Conservation (phyloP, 2,113 vertebrate genomes). For the Oryzias celebensis region DNA sequence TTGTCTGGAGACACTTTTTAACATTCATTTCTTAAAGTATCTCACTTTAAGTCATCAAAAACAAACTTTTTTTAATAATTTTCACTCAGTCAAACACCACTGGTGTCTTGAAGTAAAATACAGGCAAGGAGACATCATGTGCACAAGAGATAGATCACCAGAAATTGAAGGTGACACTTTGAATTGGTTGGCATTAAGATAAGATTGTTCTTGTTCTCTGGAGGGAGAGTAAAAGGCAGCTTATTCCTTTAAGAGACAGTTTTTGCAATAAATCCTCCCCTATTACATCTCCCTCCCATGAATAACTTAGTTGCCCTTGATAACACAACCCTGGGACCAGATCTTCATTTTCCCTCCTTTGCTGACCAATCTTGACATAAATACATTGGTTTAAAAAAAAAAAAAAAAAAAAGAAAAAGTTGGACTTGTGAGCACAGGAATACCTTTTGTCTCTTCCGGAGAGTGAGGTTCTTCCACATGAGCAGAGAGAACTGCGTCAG, state of each 20-base stretch:
- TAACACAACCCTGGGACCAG: slow-evolving; percentile 41
- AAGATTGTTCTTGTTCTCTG: slow-evolving; percentile 64
- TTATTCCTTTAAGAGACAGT: slow-evolving; percentile 61
- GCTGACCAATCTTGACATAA: slow-evolving; percentile 49
- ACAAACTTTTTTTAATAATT: slow-evolving; percentile 47
- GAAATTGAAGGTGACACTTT: slow-evolving; percentile 73
- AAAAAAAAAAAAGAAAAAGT: not conserved
- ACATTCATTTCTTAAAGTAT: not conserved
- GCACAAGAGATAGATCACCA: slow-evolving; percentile 51
- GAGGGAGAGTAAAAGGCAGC: slow-evolving; percentile 55
- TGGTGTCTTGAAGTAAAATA: slow-evolving; percentile 51
- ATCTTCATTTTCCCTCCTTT: slow-evolving; percentile 40
- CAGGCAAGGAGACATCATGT: slow-evolving; percentile 57
- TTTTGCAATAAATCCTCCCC: slow-evolving; percentile 59
- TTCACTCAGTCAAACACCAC: slow-evolving; percentile 20
- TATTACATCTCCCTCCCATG: slow-evolving; percentile 49
- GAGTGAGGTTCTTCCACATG: slow-evolving; percentile 83
- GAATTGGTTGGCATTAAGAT: slow-evolving; percentile 67
- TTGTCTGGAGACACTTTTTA: slow-evolving; percentile 7
- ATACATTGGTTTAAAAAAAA: slow-evolving; percentile 27
- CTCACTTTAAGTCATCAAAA: not conserved
- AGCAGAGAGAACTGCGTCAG: slow-evolving; percentile 78
- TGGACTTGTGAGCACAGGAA: slow-evolving; percentile 28
- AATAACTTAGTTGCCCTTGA: slow-evolving; percentile 65
- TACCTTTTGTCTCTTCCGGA: slow-evolving; percentile 83